Evolutionary conservation across 2,888 invertebrate species (phyloP), one percentile per base, ranked within the genome.

Genomic region (Sarcophaga variegata): DNA sequence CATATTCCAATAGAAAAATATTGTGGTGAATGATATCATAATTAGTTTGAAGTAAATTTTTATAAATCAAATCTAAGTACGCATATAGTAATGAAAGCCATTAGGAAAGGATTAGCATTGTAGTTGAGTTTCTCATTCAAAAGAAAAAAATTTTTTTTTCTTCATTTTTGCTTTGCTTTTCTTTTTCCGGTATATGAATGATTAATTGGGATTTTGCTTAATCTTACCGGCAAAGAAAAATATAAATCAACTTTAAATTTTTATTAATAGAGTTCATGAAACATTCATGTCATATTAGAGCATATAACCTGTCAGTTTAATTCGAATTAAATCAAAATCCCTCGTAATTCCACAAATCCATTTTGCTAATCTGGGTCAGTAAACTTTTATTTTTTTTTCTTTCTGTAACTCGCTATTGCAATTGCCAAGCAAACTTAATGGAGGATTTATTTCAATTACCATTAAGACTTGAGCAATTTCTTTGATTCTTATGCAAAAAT

Each of bases 281-380:
- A 54, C 54, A 2, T 54, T 54, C 54, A 14, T 14, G 54, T 54
- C 54, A 54, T 54, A 14, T 54, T 54, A 54, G 14, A 4, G 12
- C 17, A 12, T 14, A 54, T 54, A 54, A 54, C 14, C 54, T 54
- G 54, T 54, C 54, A 54, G 54, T 54, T 54, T 54, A 54, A 37
- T 22, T 54, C 5, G 8, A 6, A 74, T 10, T 60, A 12, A 60
- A 45, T 63, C 25, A 47, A 10, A 27, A 66, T 54, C 47, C 60
- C 74, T 63, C 76, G 76, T n/a, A 71, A 76, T 67, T 37, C 78
- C 77, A 77, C 66, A 77, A 77, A 77, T 66, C 60, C 72, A 62
- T 49, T 83, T 83, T 22, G 10, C 11, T 22, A 83, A 83, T 78
- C 66, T 78, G 45, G 83, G 72, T 72, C 83, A 83, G 60, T 72